These are phyloP conservation scores for Caenorhabditis angaria DNA, from an alignment of 2,888 invertebrate species.

Conservation along the genomic window DNA sequence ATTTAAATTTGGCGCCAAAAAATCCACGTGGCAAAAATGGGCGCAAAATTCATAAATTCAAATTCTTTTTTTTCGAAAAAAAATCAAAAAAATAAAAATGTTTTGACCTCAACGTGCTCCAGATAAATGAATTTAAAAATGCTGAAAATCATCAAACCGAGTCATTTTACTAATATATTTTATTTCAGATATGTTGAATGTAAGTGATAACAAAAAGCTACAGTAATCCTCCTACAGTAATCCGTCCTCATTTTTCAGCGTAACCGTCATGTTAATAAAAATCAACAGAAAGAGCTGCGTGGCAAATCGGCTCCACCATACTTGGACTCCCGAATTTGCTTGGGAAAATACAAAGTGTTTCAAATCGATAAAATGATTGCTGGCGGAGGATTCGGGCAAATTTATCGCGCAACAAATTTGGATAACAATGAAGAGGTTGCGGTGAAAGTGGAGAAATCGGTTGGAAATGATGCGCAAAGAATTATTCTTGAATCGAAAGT, in stretches of 20 bases:
- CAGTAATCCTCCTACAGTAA: neutral
- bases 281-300: constrained; percentile 16
- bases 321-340: constrained; percentile 17
- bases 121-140: too few species aligned
- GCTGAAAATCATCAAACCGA: too few species aligned
- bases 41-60: too few species aligned
- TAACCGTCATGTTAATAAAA: constrained; percentile 32
- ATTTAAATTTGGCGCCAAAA: too few species aligned
- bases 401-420: constrained; percentile 57
- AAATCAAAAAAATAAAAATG: too few species aligned
- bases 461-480: constrained; percentile 52
- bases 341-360: constrained; percentile 24
- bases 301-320: constrained; percentile 35
- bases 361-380: constrained; percentile 58
- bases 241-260: constrained; percentile 28
- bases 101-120: too few species aligned
- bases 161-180: neutral
- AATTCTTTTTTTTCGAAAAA: too few species aligned
- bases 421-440: constrained; percentile 50
- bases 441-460: constrained; percentile 64
- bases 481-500: constrained; percentile 67
- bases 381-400: constrained; percentile 69
- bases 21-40: too few species aligned
- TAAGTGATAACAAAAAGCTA: constrained; percentile 3
- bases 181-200: constrained; percentile 21